These are phyloP conservation scores for Cydia pomonella DNA, from an alignment of 1,140 invertebrate species.

Conservation along the genomic window DNA sequence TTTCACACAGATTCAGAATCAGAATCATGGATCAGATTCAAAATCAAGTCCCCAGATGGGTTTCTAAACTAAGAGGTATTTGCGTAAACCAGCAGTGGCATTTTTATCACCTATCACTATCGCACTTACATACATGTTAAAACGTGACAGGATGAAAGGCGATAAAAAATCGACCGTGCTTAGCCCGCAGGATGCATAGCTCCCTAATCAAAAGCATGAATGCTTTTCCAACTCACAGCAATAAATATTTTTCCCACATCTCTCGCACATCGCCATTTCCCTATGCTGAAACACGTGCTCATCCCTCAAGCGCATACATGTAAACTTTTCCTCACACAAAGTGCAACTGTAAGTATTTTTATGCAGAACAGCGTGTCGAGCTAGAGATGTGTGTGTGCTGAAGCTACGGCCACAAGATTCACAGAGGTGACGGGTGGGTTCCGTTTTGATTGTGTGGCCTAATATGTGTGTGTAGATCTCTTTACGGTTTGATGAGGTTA, in stretches of 20 bases:
- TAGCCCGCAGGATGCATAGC: too few relatives aligned
- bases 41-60: too few relatives aligned
- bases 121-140: too few relatives aligned
- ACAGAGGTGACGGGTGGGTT: slow-evolving; percentile 56
- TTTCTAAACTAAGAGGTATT: too few relatives aligned
- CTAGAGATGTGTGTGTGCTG: slow-evolving; percentile 49
- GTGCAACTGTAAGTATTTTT: slow-evolving; percentile 43
- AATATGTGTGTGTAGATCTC: slow-evolving; percentile 66
- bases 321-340: slow-evolving; percentile 52
- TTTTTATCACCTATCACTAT: too few relatives aligned
- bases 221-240: slow-evolving; percentile 53
- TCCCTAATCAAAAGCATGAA: slow-evolving; percentile 43
- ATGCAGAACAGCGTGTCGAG: slow-evolving; percentile 58
- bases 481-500: slow-evolving; percentile 53
- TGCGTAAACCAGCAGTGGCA: too few relatives aligned
- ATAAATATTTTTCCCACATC: slow-evolving; percentile 59
- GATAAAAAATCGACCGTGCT: too few relatives aligned
- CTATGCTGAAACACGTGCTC: slow-evolving; percentile 54
- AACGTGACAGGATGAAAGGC: too few relatives aligned
- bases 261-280: slow-evolving; percentile 63
- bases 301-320: slow-evolving; percentile 43
- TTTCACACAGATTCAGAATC: too few relatives aligned
- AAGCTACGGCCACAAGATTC: slow-evolving; percentile 69
- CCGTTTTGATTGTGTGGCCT: slow-evolving; percentile 52
- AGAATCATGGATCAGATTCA: too few relatives aligned